Evolutionary conservation across 2,797 vertebrate genomes (phyloP), one percentile per base, ranked within the genome.

Genomic region (Sebastes iracundus): DNA sequence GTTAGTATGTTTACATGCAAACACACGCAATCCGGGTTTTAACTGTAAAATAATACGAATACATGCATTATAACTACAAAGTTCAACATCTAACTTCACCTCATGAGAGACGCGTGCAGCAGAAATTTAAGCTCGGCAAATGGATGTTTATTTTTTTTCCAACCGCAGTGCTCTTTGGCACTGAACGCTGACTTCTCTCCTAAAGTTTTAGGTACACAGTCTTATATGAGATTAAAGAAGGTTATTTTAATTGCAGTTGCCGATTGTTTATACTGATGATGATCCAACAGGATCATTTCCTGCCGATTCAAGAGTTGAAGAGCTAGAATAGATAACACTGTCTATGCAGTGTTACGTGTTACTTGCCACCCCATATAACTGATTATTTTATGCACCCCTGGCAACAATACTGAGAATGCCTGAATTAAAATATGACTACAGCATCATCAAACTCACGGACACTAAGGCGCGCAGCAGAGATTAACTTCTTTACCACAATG

Each of bases 401-500:
- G 13, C 20, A 25, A 35, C 32, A 61, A 46, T 14, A 53, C 13
- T 12, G 13, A 25, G 23, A 12, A 49, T 9, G 20, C 10, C 20
- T 6, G 6, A 46, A 25, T 32, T 35, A 2, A 72, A 56, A 64
- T 60, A 20, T 38, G 11, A 32, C 23, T 10, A 20, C 7, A 52
- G 33, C 23, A 4, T 30, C 3, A 46, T 38, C 3, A 46, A 66
- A 75, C 22, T 42, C 42, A 46, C 42, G 14, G 25, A 16, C n/a
- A 46, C 13, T 12, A n/a, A 22, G 42, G 10, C 5, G 4, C 35
- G 68, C 8, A 58, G 58, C n/a, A 59, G 11, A 77, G 10, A 55
- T 25, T 4, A 9, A 73, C 22, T 72, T 33, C 53, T 2, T 22
- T 95, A 99, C 98, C 97, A 99, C 97, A 11, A 99, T 97, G 86